These are phyloP conservation scores for Pachypeltis micranthus DNA, from an alignment of 1,140 invertebrate species.

Conservation along the genomic window DNA sequence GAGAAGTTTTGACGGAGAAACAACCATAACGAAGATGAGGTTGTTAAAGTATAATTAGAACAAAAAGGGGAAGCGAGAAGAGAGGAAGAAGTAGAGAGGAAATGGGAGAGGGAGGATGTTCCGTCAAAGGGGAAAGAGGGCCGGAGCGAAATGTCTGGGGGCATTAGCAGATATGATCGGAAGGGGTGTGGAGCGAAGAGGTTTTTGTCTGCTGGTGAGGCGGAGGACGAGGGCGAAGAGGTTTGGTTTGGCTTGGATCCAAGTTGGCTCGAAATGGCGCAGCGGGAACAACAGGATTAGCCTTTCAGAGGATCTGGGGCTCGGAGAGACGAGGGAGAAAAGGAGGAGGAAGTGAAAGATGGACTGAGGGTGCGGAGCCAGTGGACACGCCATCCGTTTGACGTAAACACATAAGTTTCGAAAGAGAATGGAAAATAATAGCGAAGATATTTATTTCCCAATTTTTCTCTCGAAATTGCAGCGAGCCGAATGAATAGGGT, in stretches of 20 bases:
- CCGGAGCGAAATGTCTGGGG: not conserved
- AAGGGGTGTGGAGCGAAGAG: not conserved
- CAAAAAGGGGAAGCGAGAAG: not conserved
- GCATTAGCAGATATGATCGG: conserved; percentile 19
- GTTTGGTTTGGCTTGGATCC: not conserved
- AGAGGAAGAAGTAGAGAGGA: not conserved
- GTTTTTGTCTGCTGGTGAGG: not conserved
- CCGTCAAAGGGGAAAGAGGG: not conserved
- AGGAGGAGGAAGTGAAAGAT: not conserved
- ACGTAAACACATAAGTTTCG: too few species aligned
- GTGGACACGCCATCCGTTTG: too few species aligned
- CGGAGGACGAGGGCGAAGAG: too few species aligned
- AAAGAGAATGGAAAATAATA: too few species aligned
- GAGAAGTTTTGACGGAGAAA: not conserved
- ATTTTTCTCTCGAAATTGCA: too few species aligned
- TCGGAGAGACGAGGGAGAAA: too few species aligned
- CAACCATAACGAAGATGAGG: not conserved
- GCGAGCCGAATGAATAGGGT: too few species aligned
- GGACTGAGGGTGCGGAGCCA: not conserved
- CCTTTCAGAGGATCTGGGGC: not conserved
- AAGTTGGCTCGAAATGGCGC: not conserved
- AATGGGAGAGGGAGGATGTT: conserved; percentile 12
- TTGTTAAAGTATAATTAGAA: conserved; percentile 11
- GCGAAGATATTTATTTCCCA: too few species aligned
- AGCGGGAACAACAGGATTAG: not conserved